phyloP scores from a whole-genome alignment of 2,888 invertebrate genomes.

The Melolontha melolontha region DNA sequence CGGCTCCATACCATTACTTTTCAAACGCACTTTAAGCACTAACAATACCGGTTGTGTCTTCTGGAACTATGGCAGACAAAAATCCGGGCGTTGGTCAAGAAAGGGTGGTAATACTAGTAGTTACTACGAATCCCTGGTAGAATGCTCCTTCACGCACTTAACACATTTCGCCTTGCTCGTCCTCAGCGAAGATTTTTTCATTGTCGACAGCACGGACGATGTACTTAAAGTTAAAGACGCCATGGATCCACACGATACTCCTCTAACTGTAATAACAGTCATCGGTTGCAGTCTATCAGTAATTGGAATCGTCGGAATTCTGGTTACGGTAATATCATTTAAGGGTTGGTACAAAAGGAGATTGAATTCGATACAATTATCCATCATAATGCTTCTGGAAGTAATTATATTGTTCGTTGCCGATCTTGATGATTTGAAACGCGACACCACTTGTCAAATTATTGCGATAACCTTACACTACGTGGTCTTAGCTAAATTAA shows the following conservation, averaged over 20 bases:
- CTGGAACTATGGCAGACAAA: constrained; percentile 32
- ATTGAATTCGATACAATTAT: constrained; percentile 34
- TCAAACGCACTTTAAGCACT: background rate
- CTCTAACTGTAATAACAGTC: constrained; percentile 17
- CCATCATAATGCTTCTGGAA: constrained; percentile 21
- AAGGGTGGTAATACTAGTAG: constrained; percentile 3
- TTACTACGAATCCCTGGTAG: constrained; percentile 13
- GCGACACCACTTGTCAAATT: constrained; percentile 4
- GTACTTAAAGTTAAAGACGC: background rate
- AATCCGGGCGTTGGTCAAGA: constrained; percentile 33
- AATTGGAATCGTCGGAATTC: constrained; percentile 23
- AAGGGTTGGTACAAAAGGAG: constrained; percentile 36
- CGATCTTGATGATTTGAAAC: constrained; percentile 6
- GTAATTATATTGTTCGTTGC: constrained; percentile 22
- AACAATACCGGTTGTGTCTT: constrained; percentile 17
- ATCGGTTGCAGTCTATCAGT: constrained; percentile 33
- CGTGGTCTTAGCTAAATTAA: constrained; percentile 32
- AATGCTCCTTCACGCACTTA: constrained; percentile 21
- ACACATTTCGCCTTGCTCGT: constrained; percentile 30
- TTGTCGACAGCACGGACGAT: background rate
- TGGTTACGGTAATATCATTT: constrained; percentile 20
- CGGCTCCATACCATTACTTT: constrained; percentile 8
- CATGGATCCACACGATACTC: constrained; percentile 6
- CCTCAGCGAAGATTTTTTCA: constrained; percentile 15
- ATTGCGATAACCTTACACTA: constrained; percentile 36